phyloP scores from a whole-genome alignment of 2,113 vertebrate species.

The Circaetus gallicus region DNA sequence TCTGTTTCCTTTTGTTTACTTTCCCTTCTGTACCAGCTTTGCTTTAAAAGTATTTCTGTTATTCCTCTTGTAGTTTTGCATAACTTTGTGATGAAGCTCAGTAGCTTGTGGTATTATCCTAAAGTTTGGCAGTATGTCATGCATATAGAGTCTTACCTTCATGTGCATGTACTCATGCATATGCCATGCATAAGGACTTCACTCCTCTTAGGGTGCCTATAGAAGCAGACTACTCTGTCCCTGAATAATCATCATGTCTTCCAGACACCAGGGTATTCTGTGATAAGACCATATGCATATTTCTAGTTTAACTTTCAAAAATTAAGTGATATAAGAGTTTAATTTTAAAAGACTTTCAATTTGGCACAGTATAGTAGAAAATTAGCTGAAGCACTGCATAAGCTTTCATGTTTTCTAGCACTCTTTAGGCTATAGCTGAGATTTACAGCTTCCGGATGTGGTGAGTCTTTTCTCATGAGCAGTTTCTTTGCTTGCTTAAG shows the following conservation, averaged over 20 bases:
- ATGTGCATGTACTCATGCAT: background rate
- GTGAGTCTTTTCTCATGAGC: background rate
- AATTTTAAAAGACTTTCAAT: background rate
- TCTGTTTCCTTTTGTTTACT: background rate
- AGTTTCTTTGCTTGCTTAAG: background rate
- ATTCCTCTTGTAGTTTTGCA: background rate
- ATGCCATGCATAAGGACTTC: background rate
- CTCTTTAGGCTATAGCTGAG: background rate
- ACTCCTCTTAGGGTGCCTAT: accelerated
- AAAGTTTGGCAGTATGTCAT: background rate
- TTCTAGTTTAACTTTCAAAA: background rate
- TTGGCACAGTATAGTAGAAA: background rate
- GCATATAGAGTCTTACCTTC: background rate
- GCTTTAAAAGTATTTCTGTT: background rate
- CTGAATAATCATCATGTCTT: background rate
- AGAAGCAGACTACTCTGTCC: background rate
- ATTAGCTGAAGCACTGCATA: background rate
- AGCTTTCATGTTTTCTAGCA: background rate
- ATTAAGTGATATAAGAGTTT: background rate
- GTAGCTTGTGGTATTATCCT: background rate
- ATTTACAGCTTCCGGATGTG: background rate
- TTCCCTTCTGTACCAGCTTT: background rate
- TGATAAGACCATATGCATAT: background rate
- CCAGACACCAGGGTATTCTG: background rate
- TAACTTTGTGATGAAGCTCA: background rate